Conservation (phyloP, 1,140 invertebrate genomes). For the Drosophila willistoni region DNA sequence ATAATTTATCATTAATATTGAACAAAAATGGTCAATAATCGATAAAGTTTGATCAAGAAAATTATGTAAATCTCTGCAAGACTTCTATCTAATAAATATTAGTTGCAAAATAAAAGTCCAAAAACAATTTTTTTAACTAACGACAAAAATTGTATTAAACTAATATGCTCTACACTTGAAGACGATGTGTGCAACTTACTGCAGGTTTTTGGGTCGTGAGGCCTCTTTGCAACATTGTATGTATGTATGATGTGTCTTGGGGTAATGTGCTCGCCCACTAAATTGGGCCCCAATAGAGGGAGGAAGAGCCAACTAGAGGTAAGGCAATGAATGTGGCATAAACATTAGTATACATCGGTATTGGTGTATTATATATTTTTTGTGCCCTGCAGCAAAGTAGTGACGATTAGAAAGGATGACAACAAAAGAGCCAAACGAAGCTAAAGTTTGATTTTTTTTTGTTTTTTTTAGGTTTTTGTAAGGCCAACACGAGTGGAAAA, state of each 20-base stretch:
- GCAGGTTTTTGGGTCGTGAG: conserved; percentile 11
- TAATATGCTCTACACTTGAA: neutral
- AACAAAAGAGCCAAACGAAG: conserved; percentile 23
- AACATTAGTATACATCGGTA: neutral
- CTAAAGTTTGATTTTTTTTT: neutral
- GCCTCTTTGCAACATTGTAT: conserved; percentile 3
- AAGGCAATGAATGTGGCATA: neutral
- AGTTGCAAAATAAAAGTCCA: no score
- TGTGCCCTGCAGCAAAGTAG: conserved; percentile 14
- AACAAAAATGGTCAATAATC: no score
- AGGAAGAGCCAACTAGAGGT: no score
- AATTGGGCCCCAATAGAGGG: conserved; percentile 1
- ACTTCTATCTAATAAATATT: no score
- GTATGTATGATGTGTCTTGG: neutral
- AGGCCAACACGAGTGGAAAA: conserved; percentile 6
- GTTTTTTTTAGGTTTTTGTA: neutral
- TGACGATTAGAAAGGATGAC: conserved; percentile 64
- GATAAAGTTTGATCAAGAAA: no score
- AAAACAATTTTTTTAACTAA: no score
- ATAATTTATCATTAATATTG: no score
- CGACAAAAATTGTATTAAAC: neutral
- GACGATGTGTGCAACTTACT: neutral
- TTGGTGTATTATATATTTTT: neutral
- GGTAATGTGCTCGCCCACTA: neutral
- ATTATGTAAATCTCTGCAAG: no score